Base-by-base conservation (phyloP, 2,888 invertebrate species). In the Scaptomyza tumidula region DNA sequence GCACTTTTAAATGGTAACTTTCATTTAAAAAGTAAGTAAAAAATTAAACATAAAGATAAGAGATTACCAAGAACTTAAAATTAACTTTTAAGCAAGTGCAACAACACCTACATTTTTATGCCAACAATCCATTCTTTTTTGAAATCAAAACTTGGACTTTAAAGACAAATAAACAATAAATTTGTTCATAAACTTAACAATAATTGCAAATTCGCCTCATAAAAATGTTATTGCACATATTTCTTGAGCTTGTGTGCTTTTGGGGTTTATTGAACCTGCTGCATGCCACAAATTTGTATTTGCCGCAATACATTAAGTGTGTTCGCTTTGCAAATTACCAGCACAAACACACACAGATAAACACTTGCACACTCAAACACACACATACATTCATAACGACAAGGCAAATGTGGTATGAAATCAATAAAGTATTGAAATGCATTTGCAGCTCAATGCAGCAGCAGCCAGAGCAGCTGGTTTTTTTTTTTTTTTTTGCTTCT, bases 381-480 rank as follows among this genome's bases (percentile, higher is more conserved):
- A 63, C 48, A 62, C n/a, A n/a, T 27, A 61, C 37, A 53, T 24
- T 60, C 31, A 52, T 43, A 75, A 54, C 83, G 84, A 83, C 68
- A 73, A 58, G 37, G 63, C 71, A 84, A 83, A 83, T 83, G 85
- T 81, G 79, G 76, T 83, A 84, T 84, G 82, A 86, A 84, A 86
- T 86, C 83, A 84, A 86, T 84, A 84, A 84, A 77, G 73, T 66
- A 85, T 81, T 74, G 71, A 71, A 71, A 67, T 68, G 75, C 68
- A 79, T 71, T 79, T 60, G 73, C 65, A 66, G 71, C 68, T 9
- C 6, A 65, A 14, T 39, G 48, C 66, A 54, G 66, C 78, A 24
- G 24, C 24, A 24, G 63, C 69, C 48, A 68, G 65, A 24, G 24
- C 24, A 24, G 63, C 69, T 50, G 71, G 65, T 35, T 35, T 35